phyloP scores from a whole-genome alignment of 35 echinoderm and acorn worm species.

The Apostichopus japonicus region DNA sequence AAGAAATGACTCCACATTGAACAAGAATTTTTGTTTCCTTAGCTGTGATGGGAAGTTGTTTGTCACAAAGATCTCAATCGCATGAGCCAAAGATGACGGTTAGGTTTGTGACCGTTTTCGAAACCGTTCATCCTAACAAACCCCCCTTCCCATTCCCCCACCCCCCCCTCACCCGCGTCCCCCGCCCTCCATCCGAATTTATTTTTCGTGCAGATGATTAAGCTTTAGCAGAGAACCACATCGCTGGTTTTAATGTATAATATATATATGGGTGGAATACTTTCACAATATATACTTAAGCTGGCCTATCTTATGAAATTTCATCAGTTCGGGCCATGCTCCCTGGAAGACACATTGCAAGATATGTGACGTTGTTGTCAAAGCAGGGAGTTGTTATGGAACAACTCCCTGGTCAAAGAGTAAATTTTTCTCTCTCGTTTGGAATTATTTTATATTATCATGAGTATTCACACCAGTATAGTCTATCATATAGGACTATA shows the following conservation, averaged over 20 bases:
- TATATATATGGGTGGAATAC: background rate
- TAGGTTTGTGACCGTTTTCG: too few species aligned
- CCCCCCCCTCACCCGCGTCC: background rate
- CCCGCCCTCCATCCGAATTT: background rate
- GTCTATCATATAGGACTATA: too few species aligned
- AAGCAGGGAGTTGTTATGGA: too few species aligned
- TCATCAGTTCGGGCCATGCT: background rate
- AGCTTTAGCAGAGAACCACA: background rate
- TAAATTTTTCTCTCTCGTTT: too few species aligned
- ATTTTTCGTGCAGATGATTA: background rate
- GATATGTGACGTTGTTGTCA: background rate
- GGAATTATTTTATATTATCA: too few species aligned
- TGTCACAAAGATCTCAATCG: too few species aligned
- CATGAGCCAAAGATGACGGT: too few species aligned
- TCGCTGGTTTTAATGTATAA: background rate
- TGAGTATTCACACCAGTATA: too few species aligned
- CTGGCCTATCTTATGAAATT: background rate
- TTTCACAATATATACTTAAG: background rate
- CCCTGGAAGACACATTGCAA: background rate
- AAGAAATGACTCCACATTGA: too few species aligned
- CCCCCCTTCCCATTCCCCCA: background rate
- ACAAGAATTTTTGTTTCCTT: too few species aligned
- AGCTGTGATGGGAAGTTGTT: too few species aligned
- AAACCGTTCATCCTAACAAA: background rate
- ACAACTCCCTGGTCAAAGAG: too few species aligned